A percentile compares a stretch with the other conserved stretches of the same genome.
Evolutionary conservation across 2,113 vertebrate species (phyloP).

Genomic region (Odontesthes bonariensis): DNA sequence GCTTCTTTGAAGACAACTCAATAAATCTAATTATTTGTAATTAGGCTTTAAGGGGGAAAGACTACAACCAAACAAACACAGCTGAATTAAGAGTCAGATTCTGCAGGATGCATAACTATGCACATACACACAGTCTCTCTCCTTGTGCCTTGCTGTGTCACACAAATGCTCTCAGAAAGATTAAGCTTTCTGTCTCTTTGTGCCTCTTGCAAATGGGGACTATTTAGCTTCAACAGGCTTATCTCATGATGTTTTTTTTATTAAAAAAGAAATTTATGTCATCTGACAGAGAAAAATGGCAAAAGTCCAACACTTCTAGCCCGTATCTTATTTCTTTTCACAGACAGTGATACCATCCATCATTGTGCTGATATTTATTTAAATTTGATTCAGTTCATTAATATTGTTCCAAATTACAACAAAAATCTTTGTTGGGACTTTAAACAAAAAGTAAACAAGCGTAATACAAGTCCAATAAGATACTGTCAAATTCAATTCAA

Average conservation of each 20-base stretch:
- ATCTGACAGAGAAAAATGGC: constrained; percentile 35
- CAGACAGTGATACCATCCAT: not conserved
- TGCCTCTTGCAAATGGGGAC: constrained; percentile 34
- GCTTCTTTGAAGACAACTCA: constrained; percentile 6
- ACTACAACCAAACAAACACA: constrained; percentile 18
- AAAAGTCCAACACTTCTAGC: not conserved
- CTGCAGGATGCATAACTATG: constrained; percentile 12
- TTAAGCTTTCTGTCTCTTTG: constrained; percentile 16
- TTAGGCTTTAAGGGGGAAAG: constrained; percentile 33
- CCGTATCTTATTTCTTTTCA: not conserved
- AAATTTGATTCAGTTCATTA: not conserved
- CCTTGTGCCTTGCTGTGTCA: not conserved
- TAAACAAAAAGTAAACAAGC: too few relatives aligned
- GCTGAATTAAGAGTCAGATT: constrained; percentile 23
- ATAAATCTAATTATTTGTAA: constrained; percentile 50
- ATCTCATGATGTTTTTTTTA: constrained; percentile 52
- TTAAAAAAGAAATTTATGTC: constrained; percentile 31
- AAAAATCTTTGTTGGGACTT: too few relatives aligned
- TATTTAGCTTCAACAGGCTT: constrained; percentile 48
- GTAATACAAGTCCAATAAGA: too few relatives aligned
- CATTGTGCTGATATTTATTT: not conserved
- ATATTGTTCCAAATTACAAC: not conserved
- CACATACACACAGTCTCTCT: constrained; percentile 9
- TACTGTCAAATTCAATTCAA: too few relatives aligned
- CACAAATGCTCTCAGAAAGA: constrained; percentile 4